Evolutionary conservation across 2,888 invertebrate genomes (phyloP).

Genomic region (Nezara viridula): DNA sequence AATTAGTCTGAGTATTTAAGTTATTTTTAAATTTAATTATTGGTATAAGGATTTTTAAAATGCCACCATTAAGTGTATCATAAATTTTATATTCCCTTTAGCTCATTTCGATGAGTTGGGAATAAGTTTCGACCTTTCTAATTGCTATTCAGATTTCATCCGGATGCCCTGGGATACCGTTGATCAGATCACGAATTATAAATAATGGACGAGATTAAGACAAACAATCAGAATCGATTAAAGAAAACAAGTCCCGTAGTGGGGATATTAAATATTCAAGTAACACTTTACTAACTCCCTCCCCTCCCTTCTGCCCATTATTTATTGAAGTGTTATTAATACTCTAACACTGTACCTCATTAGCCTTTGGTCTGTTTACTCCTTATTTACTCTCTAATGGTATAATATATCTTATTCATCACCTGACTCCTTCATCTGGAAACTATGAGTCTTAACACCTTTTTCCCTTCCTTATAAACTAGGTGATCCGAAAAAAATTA

Average conservation of each 20-base stretch:
- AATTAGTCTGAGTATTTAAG: no score
- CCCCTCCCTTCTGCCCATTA: neutral
- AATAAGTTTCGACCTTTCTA: neutral
- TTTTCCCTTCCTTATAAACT: no score
- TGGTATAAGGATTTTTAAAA: no score
- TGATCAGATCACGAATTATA: neutral
- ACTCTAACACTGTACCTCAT: neutral
- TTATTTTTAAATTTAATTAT: no score
- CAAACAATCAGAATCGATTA: neutral
- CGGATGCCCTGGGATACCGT: neutral
- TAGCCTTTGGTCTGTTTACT: neutral
- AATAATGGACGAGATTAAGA: neutral
- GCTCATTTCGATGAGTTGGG: neutral
- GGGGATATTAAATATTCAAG: neutral
- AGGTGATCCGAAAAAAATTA: no score
- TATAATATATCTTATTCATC: neutral
- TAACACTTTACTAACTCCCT: neutral
- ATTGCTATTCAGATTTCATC: neutral
- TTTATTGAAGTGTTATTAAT: constrained; percentile 2
- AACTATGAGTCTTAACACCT: no score
- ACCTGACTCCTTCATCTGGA: no score
- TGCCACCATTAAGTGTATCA: no score
- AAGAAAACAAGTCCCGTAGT: no score
- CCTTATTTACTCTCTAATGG: neutral
- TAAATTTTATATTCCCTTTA: no score